Evolutionary conservation across 1,140 invertebrate species (phyloP).

Genomic region (Penaeus chinensis): DNA sequence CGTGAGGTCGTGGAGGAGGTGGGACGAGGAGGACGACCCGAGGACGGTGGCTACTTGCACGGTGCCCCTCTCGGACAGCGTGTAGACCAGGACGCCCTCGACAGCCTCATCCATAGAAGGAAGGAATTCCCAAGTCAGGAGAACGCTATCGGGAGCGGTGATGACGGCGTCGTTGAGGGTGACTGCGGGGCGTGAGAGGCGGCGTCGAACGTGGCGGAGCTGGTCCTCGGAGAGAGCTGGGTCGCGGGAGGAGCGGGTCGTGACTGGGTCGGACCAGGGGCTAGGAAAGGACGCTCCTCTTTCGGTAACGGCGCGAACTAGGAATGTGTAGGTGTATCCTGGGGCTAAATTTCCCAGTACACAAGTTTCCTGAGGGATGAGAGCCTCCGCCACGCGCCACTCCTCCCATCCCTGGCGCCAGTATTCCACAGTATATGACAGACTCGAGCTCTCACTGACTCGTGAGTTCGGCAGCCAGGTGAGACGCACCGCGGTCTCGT

Average conservation of each 20-base stretch:
- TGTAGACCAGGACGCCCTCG: constrained; percentile 37
- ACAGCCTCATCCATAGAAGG: constrained; percentile 11
- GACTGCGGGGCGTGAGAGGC: constrained; percentile 32
- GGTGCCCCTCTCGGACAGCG: constrained; percentile 24
- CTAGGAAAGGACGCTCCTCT: constrained; percentile 50
- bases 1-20: constrained; percentile 37
- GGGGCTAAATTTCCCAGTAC: constrained; percentile 45
- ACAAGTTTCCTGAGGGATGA: constrained; percentile 11
- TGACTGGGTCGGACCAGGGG: constrained; percentile 50
- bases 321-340: constrained; percentile 52
- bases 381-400: constrained; percentile 46
- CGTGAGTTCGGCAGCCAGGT: constrained; percentile 78
- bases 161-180: constrained; percentile 37
- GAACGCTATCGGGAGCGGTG: constrained; percentile 26
- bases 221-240: constrained; percentile 37
- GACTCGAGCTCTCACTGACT: constrained; percentile 5
- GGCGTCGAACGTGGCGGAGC: constrained; percentile 35
- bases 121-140: constrained; percentile 38
- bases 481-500: constrained; percentile 81
- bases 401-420: constrained; percentile 48
- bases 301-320: constrained; percentile 37
- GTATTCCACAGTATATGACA: constrained; percentile 49
- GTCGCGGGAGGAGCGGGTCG: constrained; percentile 20
- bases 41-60: constrained; percentile 34
- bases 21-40: constrained; percentile 57